Evolutionary conservation across 2,797 vertebrate species (phyloP).

Genomic region (Poecilia gillii): DNA sequence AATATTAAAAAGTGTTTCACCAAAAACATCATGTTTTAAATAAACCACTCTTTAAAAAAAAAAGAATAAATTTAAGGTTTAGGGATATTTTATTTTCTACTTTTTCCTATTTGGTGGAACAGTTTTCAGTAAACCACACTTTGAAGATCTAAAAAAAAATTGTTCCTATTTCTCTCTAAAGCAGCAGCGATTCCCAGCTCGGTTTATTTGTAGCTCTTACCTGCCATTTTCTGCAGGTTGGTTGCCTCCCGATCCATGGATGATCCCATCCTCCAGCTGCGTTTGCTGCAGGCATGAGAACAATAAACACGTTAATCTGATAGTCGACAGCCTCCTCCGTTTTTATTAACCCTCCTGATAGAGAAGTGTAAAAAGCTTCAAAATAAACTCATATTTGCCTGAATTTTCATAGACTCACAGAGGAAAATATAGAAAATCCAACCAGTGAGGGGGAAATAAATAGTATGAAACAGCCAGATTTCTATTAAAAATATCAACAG

Average conservation of each 20-base stretch:
- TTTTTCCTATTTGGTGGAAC: neutral
- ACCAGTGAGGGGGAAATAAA: neutral
- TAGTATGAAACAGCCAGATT: neutral
- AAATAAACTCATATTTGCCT: neutral
- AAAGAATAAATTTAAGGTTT: neutral
- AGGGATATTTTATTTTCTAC: neutral
- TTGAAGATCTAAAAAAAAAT: neutral
- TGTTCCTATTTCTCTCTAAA: neutral
- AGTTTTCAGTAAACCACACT: neutral
- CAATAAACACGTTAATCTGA: constrained; percentile 19
- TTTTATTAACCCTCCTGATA: neutral
- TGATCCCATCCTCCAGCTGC: constrained; percentile 50
- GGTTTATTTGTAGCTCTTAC: constrained; percentile 48
- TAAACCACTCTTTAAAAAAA: neutral
- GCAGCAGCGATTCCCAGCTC: neutral
- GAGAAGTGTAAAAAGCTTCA: neutral
- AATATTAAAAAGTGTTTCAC: neutral
- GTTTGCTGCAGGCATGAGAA: constrained; percentile 53
- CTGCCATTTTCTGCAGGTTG: constrained; percentile 83
- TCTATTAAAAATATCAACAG: neutral
- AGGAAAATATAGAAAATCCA: neutral
- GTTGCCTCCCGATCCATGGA: constrained; percentile 65
- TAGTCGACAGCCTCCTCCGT: neutral
- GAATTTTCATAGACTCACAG: neutral
- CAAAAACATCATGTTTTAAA: neutral